These are phyloP conservation scores for Sparidentex hasta DNA, from an alignment of 2,797 vertebrate species.

Conservation along the genomic window DNA sequence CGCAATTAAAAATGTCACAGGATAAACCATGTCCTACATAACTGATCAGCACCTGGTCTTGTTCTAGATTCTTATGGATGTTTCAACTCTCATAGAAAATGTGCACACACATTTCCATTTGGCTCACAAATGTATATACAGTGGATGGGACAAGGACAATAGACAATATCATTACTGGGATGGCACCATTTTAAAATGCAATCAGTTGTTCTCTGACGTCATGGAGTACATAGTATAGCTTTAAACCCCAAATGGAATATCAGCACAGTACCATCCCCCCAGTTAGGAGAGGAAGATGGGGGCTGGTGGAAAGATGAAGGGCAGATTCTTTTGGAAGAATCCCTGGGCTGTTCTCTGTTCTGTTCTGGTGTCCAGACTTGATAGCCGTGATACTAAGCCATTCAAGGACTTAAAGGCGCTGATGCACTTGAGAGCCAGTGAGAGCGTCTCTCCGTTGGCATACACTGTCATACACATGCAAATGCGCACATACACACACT, in stretches of 20 bases:
- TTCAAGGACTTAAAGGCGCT: conserved; percentile 83
- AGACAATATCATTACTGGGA: not conserved
- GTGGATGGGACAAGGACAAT: not conserved
- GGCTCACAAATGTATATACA: not conserved
- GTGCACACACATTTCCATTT: not conserved
- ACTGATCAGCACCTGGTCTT: not conserved
- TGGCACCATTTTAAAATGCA: not conserved
- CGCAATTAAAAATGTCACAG: not conserved
- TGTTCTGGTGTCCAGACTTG: conserved; percentile 82
- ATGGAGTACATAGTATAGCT: conserved; percentile 19
- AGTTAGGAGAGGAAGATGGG: not conserved
- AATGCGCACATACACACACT: not conserved
- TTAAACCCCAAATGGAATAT: conserved; percentile 24
- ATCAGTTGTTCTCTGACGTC: conserved; percentile 6
- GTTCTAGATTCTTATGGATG: not conserved
- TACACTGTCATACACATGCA: conserved; percentile 14
- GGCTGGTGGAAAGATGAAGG: conserved; percentile 26
- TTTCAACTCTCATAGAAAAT: not conserved
- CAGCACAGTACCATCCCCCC: conserved; percentile 38
- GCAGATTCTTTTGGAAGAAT: conserved; percentile 81
- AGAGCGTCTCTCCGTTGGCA: conserved; percentile 35
- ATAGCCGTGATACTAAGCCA: conserved; percentile 84
- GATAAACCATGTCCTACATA: not conserved
- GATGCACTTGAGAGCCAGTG: conserved; percentile 52
- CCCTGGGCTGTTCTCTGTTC: conserved; percentile 62